These are phyloP conservation scores for Camponotus vicinus DNA, from an alignment of 1,140 invertebrate species.

Conservation along the genomic window DNA sequence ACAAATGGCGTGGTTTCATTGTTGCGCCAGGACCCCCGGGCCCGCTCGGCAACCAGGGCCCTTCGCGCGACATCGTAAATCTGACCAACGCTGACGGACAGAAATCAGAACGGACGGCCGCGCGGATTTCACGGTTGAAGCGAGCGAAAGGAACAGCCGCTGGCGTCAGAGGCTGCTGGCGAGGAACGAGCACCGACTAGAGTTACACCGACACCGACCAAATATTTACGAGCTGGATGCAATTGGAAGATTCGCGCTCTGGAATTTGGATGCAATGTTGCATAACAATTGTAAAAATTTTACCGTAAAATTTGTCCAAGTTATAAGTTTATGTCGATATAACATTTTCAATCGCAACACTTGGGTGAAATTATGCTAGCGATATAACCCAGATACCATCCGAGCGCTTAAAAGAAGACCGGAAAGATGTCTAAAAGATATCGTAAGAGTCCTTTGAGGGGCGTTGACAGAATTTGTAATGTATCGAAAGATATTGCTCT, in stretches of 20 bases:
- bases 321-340: conserved; percentile 13
- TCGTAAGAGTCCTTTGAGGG: not conserved
- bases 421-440: not conserved
- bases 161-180: conserved; percentile 35
- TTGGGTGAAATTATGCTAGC: conserved; percentile 1
- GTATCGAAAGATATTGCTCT: not conserved
- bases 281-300: conserved; percentile 41
- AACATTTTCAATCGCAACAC: not conserved
- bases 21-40: conserved; percentile 72
- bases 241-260: conserved; percentile 28
- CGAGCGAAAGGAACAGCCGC: conserved; percentile 54
- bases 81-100: conserved; percentile 78
- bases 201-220: conserved; percentile 46
- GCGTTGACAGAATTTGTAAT: not conserved
- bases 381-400: too few species aligned
- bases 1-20: conserved; percentile 81
- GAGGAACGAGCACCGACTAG: conserved; percentile 28
- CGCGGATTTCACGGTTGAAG: conserved; percentile 62
- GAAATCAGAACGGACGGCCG: conserved; percentile 74
- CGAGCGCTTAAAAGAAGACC: not conserved
- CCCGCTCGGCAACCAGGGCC: conserved; percentile 65
- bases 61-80: conserved; percentile 77
- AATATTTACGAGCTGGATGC: conserved; percentile 60
- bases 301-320: not conserved
- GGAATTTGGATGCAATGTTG: conserved; percentile 26